Percentiles rank a stretch among this genome's conserved stretches.
Evolutionary conservation across 2,888 invertebrate species (phyloP).

Genomic region (Xylota segnis): DNA sequence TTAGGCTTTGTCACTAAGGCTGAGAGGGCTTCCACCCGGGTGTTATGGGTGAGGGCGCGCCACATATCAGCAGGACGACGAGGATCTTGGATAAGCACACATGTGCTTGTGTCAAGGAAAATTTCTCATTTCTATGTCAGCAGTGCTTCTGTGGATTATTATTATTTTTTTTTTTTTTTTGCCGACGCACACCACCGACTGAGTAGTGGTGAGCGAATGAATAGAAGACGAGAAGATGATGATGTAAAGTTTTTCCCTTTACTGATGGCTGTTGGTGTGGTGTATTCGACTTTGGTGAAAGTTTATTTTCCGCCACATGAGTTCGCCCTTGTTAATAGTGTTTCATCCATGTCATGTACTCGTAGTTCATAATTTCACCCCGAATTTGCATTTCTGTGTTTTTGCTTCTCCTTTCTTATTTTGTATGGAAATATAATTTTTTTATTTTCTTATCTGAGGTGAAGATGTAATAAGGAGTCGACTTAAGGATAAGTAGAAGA

Average conservation of each 20-base stretch:
- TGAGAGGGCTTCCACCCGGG: slow-evolving; percentile 29
- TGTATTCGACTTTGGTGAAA: slow-evolving; percentile 69
- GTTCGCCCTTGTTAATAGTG: slow-evolving; percentile 64
- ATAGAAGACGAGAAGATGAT: slow-evolving; percentile 32
- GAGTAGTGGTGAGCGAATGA: slow-evolving; percentile 6
- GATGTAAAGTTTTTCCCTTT: slow-evolving; percentile 58
- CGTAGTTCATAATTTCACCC: slow-evolving; percentile 58
- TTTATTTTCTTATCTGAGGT: slow-evolving; percentile 4
- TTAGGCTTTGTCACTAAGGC: slow-evolving; percentile 70
- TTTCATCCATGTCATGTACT: slow-evolving; percentile 52
- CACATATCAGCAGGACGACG: slow-evolving; percentile 56
- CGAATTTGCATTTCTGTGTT: slow-evolving; percentile 36
- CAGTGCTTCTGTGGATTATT: slow-evolving; percentile 56
- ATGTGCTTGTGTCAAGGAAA: slow-evolving; percentile 74
- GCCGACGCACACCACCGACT: slow-evolving; percentile 11
- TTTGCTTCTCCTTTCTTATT: background rate
- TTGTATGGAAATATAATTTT: slow-evolving; percentile 9
- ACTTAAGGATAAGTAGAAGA: background rate
- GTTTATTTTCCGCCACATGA: slow-evolving; percentile 66
- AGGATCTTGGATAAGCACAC: slow-evolving; percentile 73
- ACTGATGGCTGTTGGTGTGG: slow-evolving; percentile 24
- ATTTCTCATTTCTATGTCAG: slow-evolving; percentile 71
- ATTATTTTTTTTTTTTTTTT: slow-evolving; percentile 33
- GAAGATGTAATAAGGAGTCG: background rate
- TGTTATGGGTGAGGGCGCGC: slow-evolving; percentile 4